phyloP scores from a whole-genome alignment of 2,113 vertebrate species.

The Chloropsis cyanopogon region DNA sequence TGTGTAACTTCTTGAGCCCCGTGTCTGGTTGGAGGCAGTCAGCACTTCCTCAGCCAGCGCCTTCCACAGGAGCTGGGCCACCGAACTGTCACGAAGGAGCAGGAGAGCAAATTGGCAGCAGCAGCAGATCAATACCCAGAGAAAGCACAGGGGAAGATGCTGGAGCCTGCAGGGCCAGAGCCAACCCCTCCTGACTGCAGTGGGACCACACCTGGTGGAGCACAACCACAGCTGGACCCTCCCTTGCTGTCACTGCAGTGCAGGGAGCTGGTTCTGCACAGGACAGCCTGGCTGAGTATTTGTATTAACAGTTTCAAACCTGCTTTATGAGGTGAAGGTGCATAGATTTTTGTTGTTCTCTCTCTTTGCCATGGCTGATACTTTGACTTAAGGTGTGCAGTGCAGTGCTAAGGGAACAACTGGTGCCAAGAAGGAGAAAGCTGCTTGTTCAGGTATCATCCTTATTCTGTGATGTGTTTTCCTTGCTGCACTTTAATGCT shows the following conservation, averaged over 20 bases:
- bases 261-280: background rate
- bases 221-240: background rate
- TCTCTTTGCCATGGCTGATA: background rate
- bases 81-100: accelerated
- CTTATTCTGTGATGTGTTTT: background rate
- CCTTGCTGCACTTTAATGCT: background rate
- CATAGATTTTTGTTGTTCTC: background rate
- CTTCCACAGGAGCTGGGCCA: background rate
- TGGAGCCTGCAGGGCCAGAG: background rate
- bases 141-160: accelerated
- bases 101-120: background rate
- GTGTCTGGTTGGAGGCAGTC: background rate
- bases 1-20: background rate
- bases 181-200: accelerated
- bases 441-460: background rate
- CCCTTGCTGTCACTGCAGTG: accelerated
- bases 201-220: background rate
- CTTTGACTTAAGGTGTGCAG: background rate
- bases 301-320: background rate
- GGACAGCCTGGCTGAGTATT: background rate
- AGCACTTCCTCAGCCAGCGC: background rate
- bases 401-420: background rate
- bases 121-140: background rate
- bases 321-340: background rate
- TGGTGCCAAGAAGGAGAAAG: background rate